Percentiles rank a stretch among this genome's conserved stretches.
phyloP scores from a whole-genome alignment of 2,888 invertebrate genomes.

The Pristionchus arcanus region DNA sequence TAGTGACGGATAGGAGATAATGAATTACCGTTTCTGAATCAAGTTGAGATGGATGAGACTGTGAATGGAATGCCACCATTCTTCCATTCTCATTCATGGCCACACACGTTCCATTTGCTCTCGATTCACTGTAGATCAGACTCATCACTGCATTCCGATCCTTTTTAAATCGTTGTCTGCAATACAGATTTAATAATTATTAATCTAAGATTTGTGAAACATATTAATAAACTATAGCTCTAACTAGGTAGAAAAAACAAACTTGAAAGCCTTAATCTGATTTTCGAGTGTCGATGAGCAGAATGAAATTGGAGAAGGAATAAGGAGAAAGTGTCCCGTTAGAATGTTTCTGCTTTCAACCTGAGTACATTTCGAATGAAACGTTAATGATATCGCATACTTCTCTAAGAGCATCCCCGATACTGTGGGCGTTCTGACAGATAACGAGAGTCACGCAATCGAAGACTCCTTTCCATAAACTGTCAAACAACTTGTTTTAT shows the following conservation, averaged over 20 bases:
- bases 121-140: constrained; percentile 37
- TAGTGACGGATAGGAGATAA: no score
- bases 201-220: no score
- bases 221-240: no score
- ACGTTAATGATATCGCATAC: not conserved
- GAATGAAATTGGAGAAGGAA: constrained; percentile 51
- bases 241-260: not conserved
- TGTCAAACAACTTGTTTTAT: not conserved
- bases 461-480: constrained; percentile 38
- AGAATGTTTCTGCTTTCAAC: constrained; percentile 39
- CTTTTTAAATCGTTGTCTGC: constrained; percentile 48
- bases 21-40: constrained; percentile 10
- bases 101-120: not conserved
- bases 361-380: not conserved
- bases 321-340: constrained; percentile 45
- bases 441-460: constrained; percentile 42
- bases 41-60: constrained; percentile 23
- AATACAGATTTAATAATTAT: not conserved
- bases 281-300: not conserved
- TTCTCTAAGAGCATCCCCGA: constrained; percentile 53
- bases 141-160: constrained; percentile 48
- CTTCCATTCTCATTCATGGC: constrained; percentile 24
- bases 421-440: constrained; percentile 53
- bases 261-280: constrained; percentile 44
- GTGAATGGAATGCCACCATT: constrained; percentile 51